These are phyloP conservation scores for Drosophila seguyi DNA, from an alignment of 1,140 invertebrate genomes.

Conservation along the genomic window DNA sequence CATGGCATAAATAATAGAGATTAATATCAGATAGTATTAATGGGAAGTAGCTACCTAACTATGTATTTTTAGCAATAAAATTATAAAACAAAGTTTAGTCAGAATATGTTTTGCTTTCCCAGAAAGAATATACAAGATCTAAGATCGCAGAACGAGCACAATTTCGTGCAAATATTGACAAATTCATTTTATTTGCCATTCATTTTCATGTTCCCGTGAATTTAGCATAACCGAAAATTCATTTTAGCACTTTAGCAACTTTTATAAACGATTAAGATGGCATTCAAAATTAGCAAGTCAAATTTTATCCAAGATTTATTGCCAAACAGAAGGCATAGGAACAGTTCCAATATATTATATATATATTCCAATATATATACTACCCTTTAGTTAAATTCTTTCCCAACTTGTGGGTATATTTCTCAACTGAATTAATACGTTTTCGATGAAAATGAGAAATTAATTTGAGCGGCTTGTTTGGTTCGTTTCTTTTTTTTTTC, in stretches of 20 bases:
- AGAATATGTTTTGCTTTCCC: background rate
- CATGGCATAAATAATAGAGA: conserved; percentile 22
- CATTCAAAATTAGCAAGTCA: conserved; percentile 61
- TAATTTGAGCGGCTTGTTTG: conserved; percentile 60
- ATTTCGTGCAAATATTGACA: conserved; percentile 1
- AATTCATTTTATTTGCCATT: background rate
- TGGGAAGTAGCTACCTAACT: conserved; percentile 5
- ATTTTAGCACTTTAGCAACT: conserved; percentile 39
- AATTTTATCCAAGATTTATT: conserved; percentile 49
- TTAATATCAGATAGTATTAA: conserved; percentile 8
- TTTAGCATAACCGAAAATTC: conserved; percentile 25
- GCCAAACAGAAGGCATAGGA: conserved; percentile 18
- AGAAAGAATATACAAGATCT: background rate
- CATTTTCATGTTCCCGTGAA: conserved; percentile 12
- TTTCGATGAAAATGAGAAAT: conserved; percentile 68
- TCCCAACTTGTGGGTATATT: background rate
- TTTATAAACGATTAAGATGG: conserved; percentile 61
- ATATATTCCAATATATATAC: background rate
- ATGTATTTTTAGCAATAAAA: background rate
- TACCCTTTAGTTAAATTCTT: background rate
- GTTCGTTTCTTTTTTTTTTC: conserved; percentile 3
- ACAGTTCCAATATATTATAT: conserved; percentile 1
- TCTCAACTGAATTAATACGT: conserved; percentile 53
- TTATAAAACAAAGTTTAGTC: background rate
- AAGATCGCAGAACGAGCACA: background rate